Base-by-base conservation (phyloP, 2,113 vertebrate species). In the Sula dactylatra region DNA sequence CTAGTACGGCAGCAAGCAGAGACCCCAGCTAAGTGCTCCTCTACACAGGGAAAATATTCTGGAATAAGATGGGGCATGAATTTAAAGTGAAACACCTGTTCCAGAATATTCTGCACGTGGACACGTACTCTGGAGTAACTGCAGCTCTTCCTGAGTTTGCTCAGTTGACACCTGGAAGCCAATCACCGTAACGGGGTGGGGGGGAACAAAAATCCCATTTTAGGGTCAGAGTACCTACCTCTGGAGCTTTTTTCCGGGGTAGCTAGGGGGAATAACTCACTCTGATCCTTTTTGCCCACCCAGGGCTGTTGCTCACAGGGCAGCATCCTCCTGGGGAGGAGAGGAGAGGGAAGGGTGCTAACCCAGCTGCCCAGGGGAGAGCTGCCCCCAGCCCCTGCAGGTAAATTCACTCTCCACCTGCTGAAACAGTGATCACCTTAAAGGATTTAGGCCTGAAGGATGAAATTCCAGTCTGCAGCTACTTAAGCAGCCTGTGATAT, bases 11-110 rank as follows among this genome's bases (percentile, higher is more conserved):
- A 79, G 93, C 91, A 76, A 94, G 93, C 84, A 21, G 70, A 83
- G 95, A 91, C 96, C 89, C 91, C 93, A 88, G 93, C 96, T 92
- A 94, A 95, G 96, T 87, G 86, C 94, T 95, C 77, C 94, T 91
- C 87, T 50, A 94, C 72, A 12, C 16, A 1, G 82, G 45, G 72
- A 88, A 95, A 94, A 85, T 65, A 87, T 93, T 94, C 93, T 47
- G 74, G 94, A 94, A 40, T 22, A 66, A 95, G 78, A 93, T 0
- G 2, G 84, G 82, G 32, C 55, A 19, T 72, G 89, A 91, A 97
- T 96, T 94, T 93, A 90, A 96, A 97, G 89, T 4, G 67, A 72
- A 93, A 92, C 54, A 83, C 62, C 54, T 32, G 24, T 71, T 96
- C 95, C 4, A 56, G 95, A 96, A 93, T 13, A 58, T 94, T 94